Base-by-base conservation (phyloP, 2,888 invertebrate genomes). In the Cosmia trapezina region DNA sequence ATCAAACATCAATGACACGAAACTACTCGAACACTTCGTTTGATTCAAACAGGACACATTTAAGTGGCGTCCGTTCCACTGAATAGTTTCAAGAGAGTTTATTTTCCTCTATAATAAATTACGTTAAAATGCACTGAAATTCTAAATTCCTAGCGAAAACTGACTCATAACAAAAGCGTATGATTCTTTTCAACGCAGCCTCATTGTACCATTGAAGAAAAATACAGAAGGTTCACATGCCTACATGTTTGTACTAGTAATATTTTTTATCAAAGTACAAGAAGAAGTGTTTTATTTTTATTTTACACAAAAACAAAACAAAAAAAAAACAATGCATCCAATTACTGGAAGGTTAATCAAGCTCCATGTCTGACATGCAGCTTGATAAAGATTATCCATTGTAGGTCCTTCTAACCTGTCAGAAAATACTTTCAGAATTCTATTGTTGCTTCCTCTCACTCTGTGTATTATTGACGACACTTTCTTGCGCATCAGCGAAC, bases 91-190 rank as follows among this genome's bases (percentile, higher is more conserved):
- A 12, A 56, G 41, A 1, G 49, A 74, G 56, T 70, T 72, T 78
- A 72, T 81, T 77, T 84, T 72, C 74, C 53, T 63, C n/a, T 63
- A 12, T 28, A 57, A 74, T 76, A 70, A 74, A 81, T 81, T 67
- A 70, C 11, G 14, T 56, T 75, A 22, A 73, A 69, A 78, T 85
- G 51, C 60, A 61, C 83, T 53, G 53, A 56, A 71, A 71, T 70
- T 69, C 47, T 22, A 41, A 67, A 76, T 76, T 70, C 37, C 70
- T 47, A 28, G 62, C 28, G 70, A 73, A 78, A 83, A 73, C 73
- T 57, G 61, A 70, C 61, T 85, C 85, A 71, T 73, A 85, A 72
- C 73, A 85, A 78, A 74, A 70, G 73, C 73, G 43, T 79, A 68
- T 66, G 78, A 61, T 53, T 73, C 61, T 78, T 82, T 85, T 64